These are phyloP conservation scores for Protonemura montana DNA, from an alignment of 2,888 invertebrate species.

Conservation along the genomic window DNA sequence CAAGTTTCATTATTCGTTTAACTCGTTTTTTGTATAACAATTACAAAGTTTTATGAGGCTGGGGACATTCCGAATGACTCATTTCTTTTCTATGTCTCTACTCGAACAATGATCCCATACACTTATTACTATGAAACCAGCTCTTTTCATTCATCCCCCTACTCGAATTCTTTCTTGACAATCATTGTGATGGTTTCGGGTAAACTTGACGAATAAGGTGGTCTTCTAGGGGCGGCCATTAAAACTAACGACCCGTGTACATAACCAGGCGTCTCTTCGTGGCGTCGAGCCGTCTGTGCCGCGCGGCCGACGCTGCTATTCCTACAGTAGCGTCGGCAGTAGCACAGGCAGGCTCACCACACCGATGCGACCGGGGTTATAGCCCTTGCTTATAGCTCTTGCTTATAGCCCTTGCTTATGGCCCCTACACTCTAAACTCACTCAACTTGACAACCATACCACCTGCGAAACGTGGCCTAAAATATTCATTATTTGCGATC, in stretches of 20 bases:
- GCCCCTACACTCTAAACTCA: conserved; percentile 30
- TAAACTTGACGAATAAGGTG: conserved; percentile 12
- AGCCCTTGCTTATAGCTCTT: conserved; percentile 23
- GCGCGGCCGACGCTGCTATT: not conserved
- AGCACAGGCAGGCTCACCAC: not conserved
- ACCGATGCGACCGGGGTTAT: conserved; percentile 1
- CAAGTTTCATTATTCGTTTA: conserved; percentile 2
- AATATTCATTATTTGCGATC: conserved; percentile 12
- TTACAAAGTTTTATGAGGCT: not conserved
- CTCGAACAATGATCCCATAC: conserved; percentile 7
- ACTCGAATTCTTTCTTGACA: not conserved
- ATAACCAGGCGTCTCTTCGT: conserved; percentile 13
- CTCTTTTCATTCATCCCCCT: not conserved
- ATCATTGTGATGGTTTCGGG: conserved; percentile 12
- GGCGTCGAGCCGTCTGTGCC: not conserved
- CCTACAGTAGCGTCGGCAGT: too few species aligned
- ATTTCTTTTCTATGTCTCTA: not conserved
- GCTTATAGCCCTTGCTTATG: conserved; percentile 29
- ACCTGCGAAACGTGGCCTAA: conserved; percentile 20
- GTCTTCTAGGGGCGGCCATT: conserved; percentile 17
- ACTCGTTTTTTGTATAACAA: not conserved
- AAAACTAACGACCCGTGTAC: conserved; percentile 41
- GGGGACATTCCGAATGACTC: not conserved
- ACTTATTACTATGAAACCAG: not conserved
- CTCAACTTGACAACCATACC: conserved; percentile 28